Percentiles rank a stretch among this genome's conserved stretches.
Conservation (phyloP, 2,888 invertebrate species). For the Drosophila longiperda region DNA sequence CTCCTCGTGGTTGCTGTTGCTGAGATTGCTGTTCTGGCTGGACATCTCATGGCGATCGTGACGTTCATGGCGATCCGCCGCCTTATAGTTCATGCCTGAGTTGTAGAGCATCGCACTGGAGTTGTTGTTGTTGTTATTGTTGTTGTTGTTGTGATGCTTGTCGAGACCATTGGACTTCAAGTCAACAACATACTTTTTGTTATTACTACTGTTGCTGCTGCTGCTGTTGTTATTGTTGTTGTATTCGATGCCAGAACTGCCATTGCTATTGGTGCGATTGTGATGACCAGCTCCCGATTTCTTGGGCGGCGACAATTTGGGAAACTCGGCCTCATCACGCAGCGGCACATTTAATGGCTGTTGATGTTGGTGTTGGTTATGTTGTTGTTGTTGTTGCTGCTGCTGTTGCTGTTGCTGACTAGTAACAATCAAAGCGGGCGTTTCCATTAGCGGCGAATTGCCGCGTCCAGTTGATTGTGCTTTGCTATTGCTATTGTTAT, state of each 20-base stretch:
- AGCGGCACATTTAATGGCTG: conserved; percentile 73
- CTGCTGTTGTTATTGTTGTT: conserved; percentile 41
- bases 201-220: conserved; percentile 47
- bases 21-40: conserved; percentile 77
- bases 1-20: conserved; percentile 82
- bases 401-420: conserved; percentile 81
- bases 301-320: conserved; percentile 85
- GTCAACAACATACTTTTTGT: conserved; percentile 66
- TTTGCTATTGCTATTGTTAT: conserved; percentile 74
- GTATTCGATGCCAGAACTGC: conserved; percentile 73
- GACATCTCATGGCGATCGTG: conserved; percentile 76
- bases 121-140: conserved; percentile 45
- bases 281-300: conserved; percentile 74
- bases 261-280: conserved; percentile 72
- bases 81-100: conserved; percentile 82
- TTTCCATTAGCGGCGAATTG: conserved; percentile 82
- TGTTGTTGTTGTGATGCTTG: conserved; percentile 57
- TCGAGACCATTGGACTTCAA: conserved; percentile 70
- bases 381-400: conserved; percentile 63
- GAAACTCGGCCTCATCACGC: conserved; percentile 85
- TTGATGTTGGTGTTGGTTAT: conserved; percentile 71
- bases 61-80: conserved; percentile 68
- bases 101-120: conserved; percentile 67
- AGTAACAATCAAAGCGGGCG: conserved; percentile 83
- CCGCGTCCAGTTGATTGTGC: conserved; percentile 79